A percentile compares a stretch with the other conserved stretches of the same genome.
These are phyloP conservation scores for Malurus cyaneus DNA, from an alignment of 2,113 vertebrate genomes.

Conservation along the genomic window DNA sequence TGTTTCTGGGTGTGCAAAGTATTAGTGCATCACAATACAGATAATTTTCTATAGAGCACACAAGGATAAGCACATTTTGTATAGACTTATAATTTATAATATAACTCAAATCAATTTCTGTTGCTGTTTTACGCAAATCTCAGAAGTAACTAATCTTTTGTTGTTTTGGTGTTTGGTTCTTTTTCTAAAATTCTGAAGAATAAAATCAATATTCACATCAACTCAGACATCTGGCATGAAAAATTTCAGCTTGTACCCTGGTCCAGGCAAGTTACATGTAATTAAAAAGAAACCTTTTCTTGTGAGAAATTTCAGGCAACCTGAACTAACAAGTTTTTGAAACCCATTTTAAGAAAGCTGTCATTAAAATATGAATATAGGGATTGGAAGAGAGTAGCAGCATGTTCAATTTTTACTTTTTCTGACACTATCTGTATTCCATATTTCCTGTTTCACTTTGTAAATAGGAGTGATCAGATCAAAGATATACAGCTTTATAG, in stretches of 20 bases:
- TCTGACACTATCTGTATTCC: neutral
- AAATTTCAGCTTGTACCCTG: constrained; percentile 1
- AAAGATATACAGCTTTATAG: neutral
- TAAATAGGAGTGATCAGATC: neutral
- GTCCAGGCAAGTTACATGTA: neutral
- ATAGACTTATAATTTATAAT: neutral
- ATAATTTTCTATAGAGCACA: neutral
- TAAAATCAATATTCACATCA: constrained; percentile 44
- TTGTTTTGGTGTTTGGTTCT: neutral
- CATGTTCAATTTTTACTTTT: neutral
- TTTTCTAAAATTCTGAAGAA: neutral
- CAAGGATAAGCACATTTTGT: neutral
- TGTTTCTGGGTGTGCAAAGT: neutral
- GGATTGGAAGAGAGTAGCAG: neutral
- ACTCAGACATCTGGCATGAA: constrained; percentile 13
- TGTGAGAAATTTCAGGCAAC: neutral
- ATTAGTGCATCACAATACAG: neutral
- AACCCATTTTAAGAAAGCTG: neutral
- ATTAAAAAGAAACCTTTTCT: neutral
- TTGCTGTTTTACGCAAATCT: neutral
- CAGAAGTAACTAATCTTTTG: neutral
- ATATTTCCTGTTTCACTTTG: neutral
- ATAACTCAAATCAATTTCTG: neutral
- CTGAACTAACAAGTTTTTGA: neutral
- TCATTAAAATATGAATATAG: neutral